These are phyloP conservation scores for Drosophila hamatofila DNA, from an alignment of 2,888 invertebrate genomes.

Conservation along the genomic window DNA sequence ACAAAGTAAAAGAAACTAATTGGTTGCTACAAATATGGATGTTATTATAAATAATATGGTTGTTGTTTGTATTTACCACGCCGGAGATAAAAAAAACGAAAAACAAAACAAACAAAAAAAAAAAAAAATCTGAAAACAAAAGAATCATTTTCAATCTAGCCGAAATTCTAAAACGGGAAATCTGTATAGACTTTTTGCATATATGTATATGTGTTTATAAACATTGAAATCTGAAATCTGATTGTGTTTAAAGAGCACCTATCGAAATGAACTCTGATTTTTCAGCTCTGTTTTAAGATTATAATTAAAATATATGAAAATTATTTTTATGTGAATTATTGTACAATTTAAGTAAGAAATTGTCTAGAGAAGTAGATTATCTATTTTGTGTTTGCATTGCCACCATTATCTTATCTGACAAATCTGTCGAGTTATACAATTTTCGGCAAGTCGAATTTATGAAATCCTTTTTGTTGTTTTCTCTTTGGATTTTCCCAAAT, in stretches of 20 bases:
- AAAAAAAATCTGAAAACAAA: neutral
- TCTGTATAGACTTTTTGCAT: slow-evolving; percentile 1
- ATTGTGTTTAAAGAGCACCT: neutral
- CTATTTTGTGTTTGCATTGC: neutral
- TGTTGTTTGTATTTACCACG: slow-evolving; percentile 28
- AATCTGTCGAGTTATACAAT: slow-evolving; percentile 12
- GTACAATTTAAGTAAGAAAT: neutral
- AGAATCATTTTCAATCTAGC: neutral
- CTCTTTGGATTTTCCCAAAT: neutral
- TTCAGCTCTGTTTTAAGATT: neutral
- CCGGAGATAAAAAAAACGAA: neutral
- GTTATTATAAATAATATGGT: slow-evolving; percentile 25
- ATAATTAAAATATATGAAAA: neutral
- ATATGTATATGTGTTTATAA: neutral
- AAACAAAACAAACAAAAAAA: neutral
- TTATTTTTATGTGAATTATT: slow-evolving; percentile 5
- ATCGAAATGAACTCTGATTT: no score
- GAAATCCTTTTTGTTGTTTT: neutral
- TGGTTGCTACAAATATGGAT: slow-evolving; percentile 21
- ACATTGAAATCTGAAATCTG: slow-evolving; percentile 1
- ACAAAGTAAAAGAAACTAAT: neutral
- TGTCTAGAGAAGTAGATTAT: neutral
- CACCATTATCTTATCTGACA: slow-evolving; percentile 1
- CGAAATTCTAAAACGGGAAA: neutral
- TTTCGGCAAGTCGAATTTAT: slow-evolving; percentile 9